Base-by-base conservation (phyloP, 2,797 vertebrate species). In the Sus cebifrons region DNA sequence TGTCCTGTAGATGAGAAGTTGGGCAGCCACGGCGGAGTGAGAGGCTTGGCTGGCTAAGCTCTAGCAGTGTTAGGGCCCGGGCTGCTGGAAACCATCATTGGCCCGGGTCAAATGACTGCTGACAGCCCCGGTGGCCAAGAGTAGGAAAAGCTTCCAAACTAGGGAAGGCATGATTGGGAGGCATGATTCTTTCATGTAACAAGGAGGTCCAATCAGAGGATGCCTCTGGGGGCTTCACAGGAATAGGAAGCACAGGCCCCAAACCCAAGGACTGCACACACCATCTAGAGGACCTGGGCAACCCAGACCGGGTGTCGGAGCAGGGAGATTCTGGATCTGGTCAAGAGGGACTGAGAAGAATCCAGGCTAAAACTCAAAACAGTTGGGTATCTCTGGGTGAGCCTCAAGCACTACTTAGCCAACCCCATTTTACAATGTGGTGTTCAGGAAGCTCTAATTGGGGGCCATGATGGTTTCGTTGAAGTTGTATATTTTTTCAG, bases 341-440 rank as follows among this genome's bases (percentile, higher is more conserved):
- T 73, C 70, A 85, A 56, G 23, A 75, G 60, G 83, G 32, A 93
- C 52, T n/a, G 20, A 89, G 82, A 96, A 74, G 64, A 75, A n/a
- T 78, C 40, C 20, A 96, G 54, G 65, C 11, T 82, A 88, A 89
- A 94, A 94, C 62, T 88, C 88, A 94, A 77, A 90, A 90, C 88
- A 62, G 16, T 40, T 6, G 1, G 12, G 17, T 23, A 27, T 27
- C 65, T 11, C 52, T n/a, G 18, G 16, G 68, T 83, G 54, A 96
- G 58, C 86, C 23, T 56, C 14, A 11, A 62, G n/a, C 36, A 67
- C n/a, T 21, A 91, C 49, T 44, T 23, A 77, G 5, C 84, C 64
- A 91, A 27, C 32, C 25, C 83, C 64, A 32, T 88, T 96, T 96
- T 81, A 87, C 60, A 97, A 44, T 25, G 73, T 15, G 64, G 29